Base-by-base conservation (phyloP, 1,140 invertebrate species). In the Diorhabda carinulata region DNA sequence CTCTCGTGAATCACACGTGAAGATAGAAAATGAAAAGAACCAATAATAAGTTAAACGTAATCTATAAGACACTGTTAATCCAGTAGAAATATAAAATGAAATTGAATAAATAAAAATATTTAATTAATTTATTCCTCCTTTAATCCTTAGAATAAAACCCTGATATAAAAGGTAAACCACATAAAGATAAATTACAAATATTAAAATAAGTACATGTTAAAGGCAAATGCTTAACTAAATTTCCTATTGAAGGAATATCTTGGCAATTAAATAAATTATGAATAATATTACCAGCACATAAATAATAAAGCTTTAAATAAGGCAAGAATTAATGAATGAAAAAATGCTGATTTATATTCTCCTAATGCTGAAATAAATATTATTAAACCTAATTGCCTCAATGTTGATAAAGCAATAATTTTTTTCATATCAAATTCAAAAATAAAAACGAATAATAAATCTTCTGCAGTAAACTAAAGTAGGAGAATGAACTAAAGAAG, bases 401-500 rank as follows among this genome's bases (percentile, higher is more conserved):
- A 84, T 64, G 88, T 90, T 5, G 89, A 90, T 71, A 88, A 82
- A 79, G 88, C 88, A 89, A 90, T 88, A 86, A 89, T 86, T 83
- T 88, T 89, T 80, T 88, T 88, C 76, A 89, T 84, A 84, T 89
- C 86, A 84, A 82, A 84, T 72, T 89, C 86, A 84, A 75, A 74
- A 69, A 83, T 83, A 81, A 85, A 86, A 87, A 5, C 85, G 88
- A 86, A 91, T 80, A 90, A 77, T 81, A 91, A 83, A 86, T 89
- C 83, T 0, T 88, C 89, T 0, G 88, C 88, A 45, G 88, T 90
- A 0, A 0, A 91, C 89, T 77, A 91, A 85, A 71, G 89, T 91
- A 43, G 89, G 91, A 72, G 89, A 91, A 86, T 91, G 88, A 79
- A 91, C 88, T 82, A 91, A 86, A 61, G 89, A 84, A 61, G 88